Base-by-base conservation (phyloP, 2,113 vertebrate genomes). In the Chaenogobius annularis region DNA sequence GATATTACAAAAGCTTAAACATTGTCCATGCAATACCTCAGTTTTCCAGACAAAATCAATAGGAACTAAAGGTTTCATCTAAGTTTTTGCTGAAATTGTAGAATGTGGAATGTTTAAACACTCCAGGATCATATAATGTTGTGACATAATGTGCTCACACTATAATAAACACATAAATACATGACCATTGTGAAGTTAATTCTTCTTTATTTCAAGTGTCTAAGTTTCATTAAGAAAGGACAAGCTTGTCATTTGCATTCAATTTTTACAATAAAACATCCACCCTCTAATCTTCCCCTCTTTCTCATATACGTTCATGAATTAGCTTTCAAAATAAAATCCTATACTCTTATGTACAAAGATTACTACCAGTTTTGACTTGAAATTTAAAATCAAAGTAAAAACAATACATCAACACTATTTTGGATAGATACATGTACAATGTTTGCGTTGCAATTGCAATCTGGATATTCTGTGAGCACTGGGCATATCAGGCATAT, bases 141-240 rank as follows among this genome's bases (percentile, higher is more conserved):
- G 3, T 47, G 12, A 4, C 46, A 50, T 19, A 17, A 17, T 47
- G 46, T 2, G 13, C 46, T 14, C 52, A 20, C 52, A 55, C 20
- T 55, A 4, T 55, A 55, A 55, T 55, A 17, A 48, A 78, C 67
- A 63, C 3, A 55, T 22, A 17, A 48, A 78, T 66, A 63, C 3
- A 76, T 20, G 77, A 81, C 75, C 54, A 23, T 4, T 40, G 72
- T 90, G 80, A 83, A 83, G 84, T 88, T 90, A 82, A 91, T 93
- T 88, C 88, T 91, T 90, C 81, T 94, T 93, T 94, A 93, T 94
- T 94, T 90, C 83, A 87, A 88, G 84, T 81, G 83, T 84, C 90
- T 93, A 93, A 83, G 78, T 88, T 91, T 92, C 79, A 93, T n/a
- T 90, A 89, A 87, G 90, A 90, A 90, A 93, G 80, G 80, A 90